A percentile compares a stretch with the other conserved stretches of the same genome.
phyloP scores from a whole-genome alignment of 2,797 vertebrate genomes.

The Neosilurus mollespiculum region DNA sequence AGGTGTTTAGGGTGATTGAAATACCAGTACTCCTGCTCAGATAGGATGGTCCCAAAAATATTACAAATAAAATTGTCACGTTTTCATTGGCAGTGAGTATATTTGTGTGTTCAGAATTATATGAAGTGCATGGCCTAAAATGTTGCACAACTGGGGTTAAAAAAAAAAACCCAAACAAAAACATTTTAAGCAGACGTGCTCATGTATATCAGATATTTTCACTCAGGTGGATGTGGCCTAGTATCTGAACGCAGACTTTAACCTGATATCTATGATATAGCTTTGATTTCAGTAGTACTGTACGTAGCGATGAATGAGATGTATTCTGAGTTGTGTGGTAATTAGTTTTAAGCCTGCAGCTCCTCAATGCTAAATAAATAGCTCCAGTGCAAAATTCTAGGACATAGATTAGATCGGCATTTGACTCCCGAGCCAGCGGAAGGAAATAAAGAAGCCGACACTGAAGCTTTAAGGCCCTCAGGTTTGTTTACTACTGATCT shows the following conservation, averaged over 20 bases:
- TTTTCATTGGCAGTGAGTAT: no score
- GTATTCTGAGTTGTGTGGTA: background rate
- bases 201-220: background rate
- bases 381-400: background rate
- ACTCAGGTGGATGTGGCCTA: background rate
- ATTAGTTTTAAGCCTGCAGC: background rate
- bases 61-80: no score
- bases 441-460: slow-evolving; percentile 10
- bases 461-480: slow-evolving; percentile 52
- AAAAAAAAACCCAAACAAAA: no score
- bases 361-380: background rate
- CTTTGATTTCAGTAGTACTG: background rate
- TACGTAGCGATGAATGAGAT: no score
- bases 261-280: background rate
- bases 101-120: background rate
- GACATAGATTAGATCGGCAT: no score
- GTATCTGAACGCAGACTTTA: background rate
- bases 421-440: background rate
- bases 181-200: background rate
- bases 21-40: no score
- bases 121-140: background rate
- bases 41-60: no score
- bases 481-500: slow-evolving; percentile 51
- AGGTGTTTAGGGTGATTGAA: no score
- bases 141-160: background rate